Base-by-base conservation (phyloP, 2,797 vertebrate species). In the Gambelia wislizenii region DNA sequence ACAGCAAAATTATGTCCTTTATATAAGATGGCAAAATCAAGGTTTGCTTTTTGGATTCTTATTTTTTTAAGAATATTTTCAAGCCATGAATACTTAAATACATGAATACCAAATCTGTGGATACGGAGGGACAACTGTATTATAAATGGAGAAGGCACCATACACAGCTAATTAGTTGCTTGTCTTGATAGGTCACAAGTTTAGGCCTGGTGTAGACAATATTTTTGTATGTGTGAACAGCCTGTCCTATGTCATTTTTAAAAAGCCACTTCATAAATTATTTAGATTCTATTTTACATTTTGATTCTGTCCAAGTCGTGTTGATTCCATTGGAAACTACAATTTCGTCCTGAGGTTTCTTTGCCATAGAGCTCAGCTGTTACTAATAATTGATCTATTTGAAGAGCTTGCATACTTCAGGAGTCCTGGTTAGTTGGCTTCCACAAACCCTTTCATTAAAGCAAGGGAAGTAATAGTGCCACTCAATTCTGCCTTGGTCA, bases 291-390 rank as follows among this genome's bases (percentile, higher is more conserved):
- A 18, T 2, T 90, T 75, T 22, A 27, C 0, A 0, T 91, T 93
- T 92, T 3, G 13, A 0, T 79, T 89, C 91, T 47, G 83, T 27
- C 67, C 64, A 16, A 80, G 39, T 1, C 4, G 74, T 79, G 0
- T 2, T 69, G 1, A 81, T 39, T 22, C 33, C 47, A 79, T 33
- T 72, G 9, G 27, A 56, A 75, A 52, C 2, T 22, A 8, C 33
- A 33, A 30, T n/a, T 27, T 0, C 83, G 44, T 61, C 81, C 47
- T 85, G 0, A 0, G 2, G 13, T 7, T 33, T 74, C 9, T 85
- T 74, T 42, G 44, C 1, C 64, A n/a, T 84, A 82, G 2, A 47
- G 10, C 52, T 12, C 16, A 85, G 16, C 39, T 61, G 44, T 76
- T 76, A 44, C 14, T 61, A 76, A 85, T 76, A 85, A 44, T 20